phyloP scores from a whole-genome alignment of 2,113 vertebrate genomes.

The Gallinago paraguaiae region DNA sequence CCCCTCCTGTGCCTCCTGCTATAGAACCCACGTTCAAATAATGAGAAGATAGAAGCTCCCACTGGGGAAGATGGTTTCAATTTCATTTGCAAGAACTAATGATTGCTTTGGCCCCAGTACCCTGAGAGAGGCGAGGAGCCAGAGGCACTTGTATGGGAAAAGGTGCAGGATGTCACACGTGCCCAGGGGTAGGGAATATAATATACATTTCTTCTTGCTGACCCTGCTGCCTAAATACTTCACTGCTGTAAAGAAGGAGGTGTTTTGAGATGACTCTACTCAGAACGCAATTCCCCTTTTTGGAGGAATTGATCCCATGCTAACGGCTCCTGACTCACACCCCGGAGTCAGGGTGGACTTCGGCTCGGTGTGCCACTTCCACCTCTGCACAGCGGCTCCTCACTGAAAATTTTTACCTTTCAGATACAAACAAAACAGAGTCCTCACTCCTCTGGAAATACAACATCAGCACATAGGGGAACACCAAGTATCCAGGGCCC shows the following conservation, averaged over 20 bases:
- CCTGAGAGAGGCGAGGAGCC: background rate
- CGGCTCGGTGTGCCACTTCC: background rate
- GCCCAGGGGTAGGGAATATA: background rate
- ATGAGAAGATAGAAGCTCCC: background rate
- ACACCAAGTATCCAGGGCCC: background rate
- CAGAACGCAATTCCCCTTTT: background rate
- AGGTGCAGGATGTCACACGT: background rate
- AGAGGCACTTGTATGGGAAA: background rate
- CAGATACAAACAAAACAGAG: background rate
- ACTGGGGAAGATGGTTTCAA: background rate
- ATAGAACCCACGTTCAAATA: background rate
- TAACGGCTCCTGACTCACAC: background rate
- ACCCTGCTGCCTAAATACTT: background rate
- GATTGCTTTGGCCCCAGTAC: constrained; percentile 20
- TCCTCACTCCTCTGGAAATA: background rate
- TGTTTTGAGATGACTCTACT: background rate
- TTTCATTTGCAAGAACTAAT: background rate
- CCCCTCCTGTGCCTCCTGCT: background rate
- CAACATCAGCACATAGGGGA: background rate
- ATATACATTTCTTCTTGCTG: background rate
- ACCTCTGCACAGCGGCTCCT: background rate
- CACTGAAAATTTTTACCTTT: background rate
- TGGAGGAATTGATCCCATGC: background rate
- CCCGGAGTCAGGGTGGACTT: accelerated
- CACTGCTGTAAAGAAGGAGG: background rate